phyloP scores from a whole-genome alignment of 1,140 invertebrate species.

The Rhysida immarginata region DNA sequence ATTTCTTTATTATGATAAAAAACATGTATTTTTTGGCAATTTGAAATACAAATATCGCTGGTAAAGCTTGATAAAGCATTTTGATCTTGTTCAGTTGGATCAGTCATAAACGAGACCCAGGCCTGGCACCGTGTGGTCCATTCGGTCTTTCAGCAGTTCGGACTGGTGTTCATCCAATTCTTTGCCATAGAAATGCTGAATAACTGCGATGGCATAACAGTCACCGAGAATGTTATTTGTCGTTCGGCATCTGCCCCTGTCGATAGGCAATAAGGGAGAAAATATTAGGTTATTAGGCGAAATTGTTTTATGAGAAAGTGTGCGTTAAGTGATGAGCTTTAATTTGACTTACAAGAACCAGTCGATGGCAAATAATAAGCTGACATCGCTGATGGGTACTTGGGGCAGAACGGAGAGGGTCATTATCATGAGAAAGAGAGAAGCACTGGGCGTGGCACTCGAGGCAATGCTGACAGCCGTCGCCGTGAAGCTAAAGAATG shows the following conservation, averaged over 20 bases:
- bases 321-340: not conserved
- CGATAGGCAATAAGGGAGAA: conserved; percentile 14
- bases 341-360: conserved; percentile 69
- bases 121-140: too few species aligned
- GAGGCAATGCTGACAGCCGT: conserved; percentile 83
- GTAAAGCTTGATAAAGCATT: too few species aligned
- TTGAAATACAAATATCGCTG: too few species aligned
- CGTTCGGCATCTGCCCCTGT: conserved; percentile 67
- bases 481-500: conserved; percentile 52
- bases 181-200: conserved; percentile 64
- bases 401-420: conserved; percentile 71
- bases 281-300: not conserved
- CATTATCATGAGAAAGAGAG: conserved; percentile 67
- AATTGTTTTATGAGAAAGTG: not conserved
- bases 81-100: too few species aligned
- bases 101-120: too few species aligned
- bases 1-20: too few species aligned
- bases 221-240: conserved; percentile 79
- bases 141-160: too few species aligned
- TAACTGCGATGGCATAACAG: conserved; percentile 68
- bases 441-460: conserved; percentile 83
- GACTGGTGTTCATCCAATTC: conserved; percentile 36
- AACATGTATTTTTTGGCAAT: too few species aligned
- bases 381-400: conserved; percentile 56
- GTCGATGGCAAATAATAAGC: conserved; percentile 69